Conservation (phyloP, 2,888 invertebrate species). For the Thecophora atra region DNA sequence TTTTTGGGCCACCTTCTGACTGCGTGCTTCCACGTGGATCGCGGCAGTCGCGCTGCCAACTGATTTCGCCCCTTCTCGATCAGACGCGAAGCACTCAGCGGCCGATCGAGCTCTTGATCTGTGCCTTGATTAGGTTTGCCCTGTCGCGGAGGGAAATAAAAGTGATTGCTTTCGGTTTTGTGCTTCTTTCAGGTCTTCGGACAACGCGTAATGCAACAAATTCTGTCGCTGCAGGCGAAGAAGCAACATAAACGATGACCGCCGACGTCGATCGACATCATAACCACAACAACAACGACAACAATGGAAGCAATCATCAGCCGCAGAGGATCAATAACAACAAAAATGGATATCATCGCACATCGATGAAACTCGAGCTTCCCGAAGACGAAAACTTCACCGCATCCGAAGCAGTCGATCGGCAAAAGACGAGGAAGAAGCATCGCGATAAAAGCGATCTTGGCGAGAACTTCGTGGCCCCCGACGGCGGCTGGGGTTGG, state of each 20-base stretch:
- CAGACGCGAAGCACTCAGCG: neutral
- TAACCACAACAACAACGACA: conserved; percentile 29
- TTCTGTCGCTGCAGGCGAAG: conserved; percentile 4
- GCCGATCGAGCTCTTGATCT: neutral
- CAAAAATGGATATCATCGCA: conserved; percentile 19
- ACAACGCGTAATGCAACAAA: neutral
- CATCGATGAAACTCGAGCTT: conserved; percentile 42
- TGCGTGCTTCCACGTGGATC: too few relatives aligned
- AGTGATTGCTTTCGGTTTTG: neutral
- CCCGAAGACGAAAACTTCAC: conserved; percentile 41
- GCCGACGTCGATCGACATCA: neutral
- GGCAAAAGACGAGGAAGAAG: conserved; percentile 52
- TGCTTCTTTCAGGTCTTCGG: neutral
- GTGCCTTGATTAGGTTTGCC: neutral
- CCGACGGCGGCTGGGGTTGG: conserved; percentile 83
- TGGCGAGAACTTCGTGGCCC: conserved; percentile 72
- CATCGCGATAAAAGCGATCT: conserved; percentile 63
- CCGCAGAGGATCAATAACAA: conserved; percentile 12
- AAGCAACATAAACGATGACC: conserved; percentile 4
- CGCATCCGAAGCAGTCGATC: conserved; percentile 30
- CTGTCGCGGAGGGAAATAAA: neutral
- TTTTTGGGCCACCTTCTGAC: neutral
- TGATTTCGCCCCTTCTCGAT: neutral
- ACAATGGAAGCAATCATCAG: conserved; percentile 20
- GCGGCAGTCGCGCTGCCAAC: too few relatives aligned